Evolutionary conservation across 2,113 vertebrate genomes (phyloP), one percentile per base, ranked within the genome.

Genomic region (Arvicanthis niloticus): DNA sequence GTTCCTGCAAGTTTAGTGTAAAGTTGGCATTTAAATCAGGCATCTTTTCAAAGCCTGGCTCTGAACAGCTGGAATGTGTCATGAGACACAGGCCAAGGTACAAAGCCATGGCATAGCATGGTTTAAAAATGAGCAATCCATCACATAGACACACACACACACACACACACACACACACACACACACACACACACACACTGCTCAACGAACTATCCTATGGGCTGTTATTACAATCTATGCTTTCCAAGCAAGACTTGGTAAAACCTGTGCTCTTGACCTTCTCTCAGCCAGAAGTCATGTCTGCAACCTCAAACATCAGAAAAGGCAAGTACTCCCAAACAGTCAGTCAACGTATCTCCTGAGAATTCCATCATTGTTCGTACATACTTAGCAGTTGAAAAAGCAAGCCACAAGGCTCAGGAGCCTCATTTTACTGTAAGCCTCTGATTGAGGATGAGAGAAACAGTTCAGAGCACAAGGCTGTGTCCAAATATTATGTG

Each of bases 1-100:
- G 26, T 40, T 91, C 72, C 42, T 91, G 91, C 94, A 60, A 80
- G 45, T 86, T 92, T 95, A 34, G 42, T 15, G 4, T 70, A 88
- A 3, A 93, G 91, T 96, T 62, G 94, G 88, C 93, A 96, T 94
- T 93, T 95, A 93, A 91, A 88, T 96, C 93, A 92, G 58, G 37
- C 29, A 65, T 75, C 56, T 70, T 95, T 96, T 89, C 72, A 96
- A 75, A 29, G 87, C 3, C 0, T 94, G 82, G 45, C 40, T 96
- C 89, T 53, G n/a, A 96, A 91, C 88, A 91, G 81, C 91, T 94
- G 68, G 88, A 92, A 78, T 56, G 70, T 34, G n/a, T n/a, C 84
- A 31, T 42, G 72, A 86, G 89, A 91, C 75, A 19, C 0, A 37
- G 68, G 75, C 77, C 13, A 29, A 48, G 53, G 81, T 77, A 48